Conservation (phyloP, 2,113 vertebrate genomes). For the Ptyas mucosa region DNA sequence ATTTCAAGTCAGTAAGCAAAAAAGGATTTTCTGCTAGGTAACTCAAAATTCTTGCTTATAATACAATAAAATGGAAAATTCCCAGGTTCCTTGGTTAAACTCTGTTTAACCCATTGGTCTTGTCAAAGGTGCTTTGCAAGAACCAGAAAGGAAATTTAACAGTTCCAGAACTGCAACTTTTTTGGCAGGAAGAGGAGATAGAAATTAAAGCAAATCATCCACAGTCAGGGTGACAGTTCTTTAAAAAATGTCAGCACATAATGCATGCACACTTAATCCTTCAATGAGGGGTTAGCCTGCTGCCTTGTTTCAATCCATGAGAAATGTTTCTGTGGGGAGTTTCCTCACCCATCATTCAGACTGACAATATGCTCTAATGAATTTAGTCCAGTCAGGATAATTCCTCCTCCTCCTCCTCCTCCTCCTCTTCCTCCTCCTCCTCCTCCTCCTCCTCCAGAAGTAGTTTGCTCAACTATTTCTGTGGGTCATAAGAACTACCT, state of each 20-base stretch:
- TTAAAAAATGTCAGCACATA: slow-evolving; percentile 46
- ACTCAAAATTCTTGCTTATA: slow-evolving; percentile 9
- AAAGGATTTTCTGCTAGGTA: neutral
- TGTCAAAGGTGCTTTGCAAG: slow-evolving; percentile 4
- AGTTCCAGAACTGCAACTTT: slow-evolving; percentile 31
- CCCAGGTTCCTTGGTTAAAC: neutral
- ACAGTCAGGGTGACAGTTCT: slow-evolving; percentile 42
- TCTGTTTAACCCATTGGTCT: slow-evolving; percentile 34
- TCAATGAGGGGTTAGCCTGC: slow-evolving; percentile 58
- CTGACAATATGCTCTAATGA: slow-evolving; percentile 44
- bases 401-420: too few relatives aligned
- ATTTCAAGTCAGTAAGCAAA: neutral
- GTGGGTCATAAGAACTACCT: neutral
- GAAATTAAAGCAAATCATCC: slow-evolving; percentile 49
- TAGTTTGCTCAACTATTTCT: neutral
- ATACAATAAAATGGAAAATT: neutral
- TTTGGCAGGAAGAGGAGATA: slow-evolving; percentile 17
- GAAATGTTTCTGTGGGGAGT: slow-evolving; percentile 51
- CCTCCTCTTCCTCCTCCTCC: too few relatives aligned
- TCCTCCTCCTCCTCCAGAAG: neutral
- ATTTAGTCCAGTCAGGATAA: slow-evolving; percentile 9
- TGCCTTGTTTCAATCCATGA: slow-evolving; percentile 51
- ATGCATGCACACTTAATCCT: slow-evolving; percentile 59
- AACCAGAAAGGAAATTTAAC: slow-evolving; percentile 18
- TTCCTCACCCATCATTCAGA: slow-evolving; percentile 56